Base-by-base conservation (phyloP, 2,113 vertebrate genomes). In the Boulengeromyrus knoepffleri region DNA sequence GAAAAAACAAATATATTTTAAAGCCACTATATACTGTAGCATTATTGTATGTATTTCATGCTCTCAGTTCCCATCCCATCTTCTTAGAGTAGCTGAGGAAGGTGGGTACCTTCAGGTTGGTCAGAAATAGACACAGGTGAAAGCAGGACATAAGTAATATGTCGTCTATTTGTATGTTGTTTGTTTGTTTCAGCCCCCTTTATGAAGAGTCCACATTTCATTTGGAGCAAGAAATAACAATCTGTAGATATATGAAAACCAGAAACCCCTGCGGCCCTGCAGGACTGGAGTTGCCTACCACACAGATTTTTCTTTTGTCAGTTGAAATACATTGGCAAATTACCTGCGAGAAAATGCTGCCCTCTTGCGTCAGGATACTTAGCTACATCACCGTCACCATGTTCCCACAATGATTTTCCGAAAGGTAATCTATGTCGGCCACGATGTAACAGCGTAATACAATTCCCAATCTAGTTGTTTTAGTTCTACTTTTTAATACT, bases 211-310 rank as follows among this genome's bases (percentile, higher is more conserved):
- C 21, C 17, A 53, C 13, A 36, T 77, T 80, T 89, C 10, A 56
- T 84, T 7, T 2, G 39, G 80, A 56, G 12, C 9, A 36, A 56
- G 47, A 84, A 83, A 83, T 84, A 27, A 85, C 39, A 47, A 47
- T 85, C 36, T 47, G 21, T 24, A 85, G 21, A 45, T 45, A 85
- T 89, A 85, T 58, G 74, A 85, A 89, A 89, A 85, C 89, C 89
- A 89, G 89, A 89, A 89, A 84, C 88, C 90, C 90, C 90, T 90
- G 90, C 56, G 90, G 90, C 90, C 90, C 90, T 42, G 56, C 46
- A 85, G 90, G 90, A 84, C 90, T 90, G 90, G 58, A 49, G 49
- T 45, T 85, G 74, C 8, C 1, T 31, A 50, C 56, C 74, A 9
- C 70, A 56, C n/a, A 84, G 53, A 21, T 3, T 27, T n/a, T 62